phyloP scores from a whole-genome alignment of 1,140 invertebrate species.

The Hormaphis cornu region DNA sequence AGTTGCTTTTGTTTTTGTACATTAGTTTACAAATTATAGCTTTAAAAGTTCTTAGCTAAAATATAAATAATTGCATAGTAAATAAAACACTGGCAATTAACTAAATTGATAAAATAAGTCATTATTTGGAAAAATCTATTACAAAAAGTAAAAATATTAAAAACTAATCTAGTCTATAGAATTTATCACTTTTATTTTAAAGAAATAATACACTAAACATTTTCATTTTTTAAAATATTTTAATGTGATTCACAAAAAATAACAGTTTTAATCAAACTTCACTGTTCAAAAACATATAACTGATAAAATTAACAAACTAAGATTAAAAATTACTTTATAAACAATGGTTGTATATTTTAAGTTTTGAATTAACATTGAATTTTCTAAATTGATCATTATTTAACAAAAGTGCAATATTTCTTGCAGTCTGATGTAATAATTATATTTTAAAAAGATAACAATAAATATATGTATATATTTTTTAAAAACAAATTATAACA shows the following conservation, averaged over 20 bases:
- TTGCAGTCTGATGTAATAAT: not conserved
- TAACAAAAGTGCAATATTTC: not conserved
- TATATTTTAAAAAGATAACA: not conserved
- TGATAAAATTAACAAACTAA: not conserved
- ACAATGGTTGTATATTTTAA: constrained; percentile 1
- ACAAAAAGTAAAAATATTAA: not conserved
- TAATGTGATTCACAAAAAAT: constrained; percentile 10
- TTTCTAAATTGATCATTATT: not conserved
- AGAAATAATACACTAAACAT: not conserved
- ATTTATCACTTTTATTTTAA: constrained; percentile 9
- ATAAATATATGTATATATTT: not conserved
- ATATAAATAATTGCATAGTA: too few relatives aligned
- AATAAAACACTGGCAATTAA: not conserved
- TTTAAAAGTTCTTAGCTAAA: too few relatives aligned
- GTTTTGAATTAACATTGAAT: not conserved
- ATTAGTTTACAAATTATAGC: too few relatives aligned
- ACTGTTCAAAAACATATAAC: not conserved
- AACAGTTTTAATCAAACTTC: constrained; percentile 1
- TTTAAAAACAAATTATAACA: not conserved
- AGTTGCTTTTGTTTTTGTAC: too few relatives aligned
- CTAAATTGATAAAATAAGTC: not conserved
- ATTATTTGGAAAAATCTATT: not conserved
- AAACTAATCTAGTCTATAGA: not conserved
- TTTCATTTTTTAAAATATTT: not conserved
- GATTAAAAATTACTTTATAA: not conserved